These are phyloP conservation scores for Porphyrio hochstetteri DNA, from an alignment of 2,113 vertebrate species.

Conservation along the genomic window DNA sequence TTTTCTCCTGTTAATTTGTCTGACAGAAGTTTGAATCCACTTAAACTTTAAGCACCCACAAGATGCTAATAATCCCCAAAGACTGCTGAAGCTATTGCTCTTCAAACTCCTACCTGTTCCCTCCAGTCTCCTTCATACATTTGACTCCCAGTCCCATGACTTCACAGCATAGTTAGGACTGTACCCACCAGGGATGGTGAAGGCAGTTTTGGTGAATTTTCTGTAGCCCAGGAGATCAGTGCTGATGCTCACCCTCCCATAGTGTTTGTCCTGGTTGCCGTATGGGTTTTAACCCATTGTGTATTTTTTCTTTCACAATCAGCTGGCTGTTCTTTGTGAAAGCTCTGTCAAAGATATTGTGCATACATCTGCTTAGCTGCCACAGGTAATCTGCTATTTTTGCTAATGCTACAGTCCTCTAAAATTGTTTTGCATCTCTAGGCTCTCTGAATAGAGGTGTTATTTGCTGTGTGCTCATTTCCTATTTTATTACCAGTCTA, in stretches of 20 bases:
- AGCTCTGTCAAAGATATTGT: neutral
- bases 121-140: neutral
- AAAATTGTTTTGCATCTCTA: constrained; percentile 35
- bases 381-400: constrained; percentile 49
- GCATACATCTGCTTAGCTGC: constrained; percentile 11
- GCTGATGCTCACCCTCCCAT: neutral
- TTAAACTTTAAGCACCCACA: neutral
- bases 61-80: neutral
- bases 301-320: neutral
- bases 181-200: neutral
- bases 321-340: neutral
- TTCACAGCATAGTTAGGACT: neutral
- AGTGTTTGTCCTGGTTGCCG: neutral
- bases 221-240: neutral
- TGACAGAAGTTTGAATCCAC: neutral
- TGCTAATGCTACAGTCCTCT: constrained; percentile 39
- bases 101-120: neutral
- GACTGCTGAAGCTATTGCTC: neutral
- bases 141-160: neutral
- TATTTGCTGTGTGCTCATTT: constrained; percentile 34
- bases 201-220: neutral
- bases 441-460: neutral
- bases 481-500: neutral
- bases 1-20: neutral
- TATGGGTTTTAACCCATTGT: too few relatives aligned